A percentile compares a stretch with the other conserved stretches of the same genome.
Conservation (phyloP, 2,113 vertebrate genomes). For the Stigmatopora argus region DNA sequence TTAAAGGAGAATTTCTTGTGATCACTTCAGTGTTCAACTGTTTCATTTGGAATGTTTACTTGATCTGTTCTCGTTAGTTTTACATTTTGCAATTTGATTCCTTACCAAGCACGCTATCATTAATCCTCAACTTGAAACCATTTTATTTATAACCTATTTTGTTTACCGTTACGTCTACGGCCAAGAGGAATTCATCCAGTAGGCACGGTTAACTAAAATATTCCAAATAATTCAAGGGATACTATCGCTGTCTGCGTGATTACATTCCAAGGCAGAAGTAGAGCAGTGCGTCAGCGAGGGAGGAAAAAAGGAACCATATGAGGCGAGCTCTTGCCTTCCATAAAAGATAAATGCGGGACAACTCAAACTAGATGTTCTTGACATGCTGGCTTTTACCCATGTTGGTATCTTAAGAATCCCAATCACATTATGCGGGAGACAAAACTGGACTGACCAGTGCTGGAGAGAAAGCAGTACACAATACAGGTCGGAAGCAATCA, state of each 20-base stretch:
- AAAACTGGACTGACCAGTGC: not conserved
- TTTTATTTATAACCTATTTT: not conserved
- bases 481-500: not conserved
- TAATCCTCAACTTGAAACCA: not conserved
- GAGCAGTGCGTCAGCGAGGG: slow-evolving; percentile 25
- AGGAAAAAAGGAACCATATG: slow-evolving; percentile 48
- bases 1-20: too few species aligned
- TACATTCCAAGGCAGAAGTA: not conserved
- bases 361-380: slow-evolving; percentile 50
- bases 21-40: not conserved
- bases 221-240: not conserved
- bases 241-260: not conserved
- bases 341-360: slow-evolving; percentile 72
- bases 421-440: slow-evolving; percentile 20
- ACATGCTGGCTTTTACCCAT: slow-evolving; percentile 56
- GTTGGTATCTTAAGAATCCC: slow-evolving; percentile 42
- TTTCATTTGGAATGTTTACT: not conserved
- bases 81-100: not conserved
- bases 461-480: not conserved
- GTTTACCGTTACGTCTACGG: not conserved
- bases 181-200: not conserved
- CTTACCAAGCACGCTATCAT: not conserved
- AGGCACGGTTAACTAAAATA: not conserved
- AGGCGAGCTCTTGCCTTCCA: slow-evolving; percentile 26
- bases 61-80: not conserved